A percentile compares a stretch with the other conserved stretches of the same genome.
These are phyloP conservation scores for Ceratosolen fusciceps DNA, from an alignment of 1,140 invertebrate species.

Conservation along the genomic window DNA sequence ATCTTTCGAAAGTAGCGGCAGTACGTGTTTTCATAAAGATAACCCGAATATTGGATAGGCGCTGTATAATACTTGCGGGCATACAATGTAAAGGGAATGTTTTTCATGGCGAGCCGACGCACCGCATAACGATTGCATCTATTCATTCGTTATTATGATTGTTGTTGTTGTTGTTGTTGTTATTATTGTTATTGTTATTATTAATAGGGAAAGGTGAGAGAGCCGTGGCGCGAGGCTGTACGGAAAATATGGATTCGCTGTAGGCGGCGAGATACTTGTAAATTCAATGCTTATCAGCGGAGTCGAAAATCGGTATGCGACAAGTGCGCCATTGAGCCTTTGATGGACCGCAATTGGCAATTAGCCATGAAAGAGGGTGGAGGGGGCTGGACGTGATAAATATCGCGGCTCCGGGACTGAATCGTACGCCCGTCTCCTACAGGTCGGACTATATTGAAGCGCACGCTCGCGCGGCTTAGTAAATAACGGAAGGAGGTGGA, in stretches of 20 bases:
- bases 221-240: not conserved
- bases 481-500: too few species aligned
- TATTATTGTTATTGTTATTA: too few species aligned
- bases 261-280: not conserved
- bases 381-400: not conserved
- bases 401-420: too few species aligned
- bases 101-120: not conserved
- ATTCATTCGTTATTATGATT: not conserved
- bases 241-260: not conserved
- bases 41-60: not conserved
- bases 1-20: constrained; percentile 30
- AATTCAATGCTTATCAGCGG: too few species aligned
- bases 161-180: too few species aligned
- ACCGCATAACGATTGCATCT: not conserved
- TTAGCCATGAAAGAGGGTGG: not conserved
- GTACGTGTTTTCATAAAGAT: not conserved
- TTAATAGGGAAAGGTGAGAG: too few species aligned
- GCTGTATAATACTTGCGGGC: not conserved
- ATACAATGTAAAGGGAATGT: not conserved
- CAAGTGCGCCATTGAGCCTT: not conserved
- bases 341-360: constrained; percentile 1
- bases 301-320: too few species aligned
- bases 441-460: not conserved
- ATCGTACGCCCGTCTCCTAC: not conserved
- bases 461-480: too few species aligned